Conservation (phyloP, 2,888 invertebrate genomes). For the Mesopsocus fuscifrons region DNA sequence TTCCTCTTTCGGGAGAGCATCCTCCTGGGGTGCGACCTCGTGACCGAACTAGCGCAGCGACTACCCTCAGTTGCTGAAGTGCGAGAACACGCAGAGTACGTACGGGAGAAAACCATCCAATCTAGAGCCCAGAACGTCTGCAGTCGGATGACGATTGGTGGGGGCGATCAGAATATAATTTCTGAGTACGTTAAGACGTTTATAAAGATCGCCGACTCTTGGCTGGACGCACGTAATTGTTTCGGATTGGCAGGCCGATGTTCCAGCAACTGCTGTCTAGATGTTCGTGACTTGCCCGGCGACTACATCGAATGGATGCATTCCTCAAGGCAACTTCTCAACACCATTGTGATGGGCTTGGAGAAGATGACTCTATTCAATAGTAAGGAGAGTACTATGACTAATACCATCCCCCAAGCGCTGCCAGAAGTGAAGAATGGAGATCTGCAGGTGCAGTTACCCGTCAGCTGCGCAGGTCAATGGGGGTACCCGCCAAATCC, state of each 20-base stretch:
- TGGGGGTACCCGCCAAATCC: not conserved
- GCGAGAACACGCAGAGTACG: not conserved
- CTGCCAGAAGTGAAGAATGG: not conserved
- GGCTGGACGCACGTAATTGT: slow-evolving; percentile 7
- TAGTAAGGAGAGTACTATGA: not conserved
- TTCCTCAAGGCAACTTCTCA: not conserved
- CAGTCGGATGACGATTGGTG: not conserved
- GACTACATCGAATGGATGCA: slow-evolving; percentile 7
- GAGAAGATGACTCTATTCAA: not conserved
- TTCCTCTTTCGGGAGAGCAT: slow-evolving; percentile 6
- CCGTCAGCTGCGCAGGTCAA: not conserved
- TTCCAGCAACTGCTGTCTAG: not conserved
- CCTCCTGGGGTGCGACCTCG: slow-evolving; percentile 1
- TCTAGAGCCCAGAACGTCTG: slow-evolving; percentile 7
- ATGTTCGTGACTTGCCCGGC: not conserved
- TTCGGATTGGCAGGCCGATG: slow-evolving; percentile 1
- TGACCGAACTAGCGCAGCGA: not conserved
- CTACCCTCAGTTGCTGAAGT: not conserved
- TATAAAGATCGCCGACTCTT: slow-evolving; percentile 5
- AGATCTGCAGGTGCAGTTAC: not conserved
- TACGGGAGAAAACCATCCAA: slow-evolving; percentile 6
- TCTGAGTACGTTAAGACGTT: slow-evolving; percentile 2
- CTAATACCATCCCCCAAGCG: not conserved
- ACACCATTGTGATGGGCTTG: not conserved
- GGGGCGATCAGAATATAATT: not conserved